A percentile compares a stretch with the other conserved stretches of the same genome.
These are phyloP conservation scores for Pachyramphus minor DNA, from an alignment of 2,113 vertebrate genomes.

Conservation along the genomic window DNA sequence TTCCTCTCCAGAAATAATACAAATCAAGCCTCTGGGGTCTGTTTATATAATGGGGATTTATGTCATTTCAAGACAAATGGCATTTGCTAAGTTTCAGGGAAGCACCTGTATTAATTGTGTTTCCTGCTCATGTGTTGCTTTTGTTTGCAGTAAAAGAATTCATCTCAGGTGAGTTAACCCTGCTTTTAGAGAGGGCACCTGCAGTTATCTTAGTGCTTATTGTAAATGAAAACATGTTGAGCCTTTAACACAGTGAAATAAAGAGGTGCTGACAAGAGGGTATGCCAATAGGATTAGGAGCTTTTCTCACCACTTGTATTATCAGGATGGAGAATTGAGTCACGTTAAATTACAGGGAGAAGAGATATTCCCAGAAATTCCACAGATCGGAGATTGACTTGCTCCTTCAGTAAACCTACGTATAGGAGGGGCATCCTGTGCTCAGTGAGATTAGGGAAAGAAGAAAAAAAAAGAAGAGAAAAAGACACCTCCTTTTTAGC, in stretches of 20 bases:
- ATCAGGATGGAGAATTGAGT: conserved; percentile 74
- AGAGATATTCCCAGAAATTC: conserved; percentile 80
- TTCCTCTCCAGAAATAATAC: conserved; percentile 57
- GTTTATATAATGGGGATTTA: conserved; percentile 65
- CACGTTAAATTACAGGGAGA: conserved; percentile 80
- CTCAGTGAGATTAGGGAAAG: not conserved
- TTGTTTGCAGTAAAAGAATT: conserved; percentile 79
- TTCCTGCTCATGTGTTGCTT: conserved; percentile 76
- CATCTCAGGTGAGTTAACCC: conserved; percentile 85
- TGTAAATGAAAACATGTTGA: conserved; percentile 83
- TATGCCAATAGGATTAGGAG: conserved; percentile 78
- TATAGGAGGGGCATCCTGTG: conserved; percentile 62
- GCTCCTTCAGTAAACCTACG: conserved; percentile 59
- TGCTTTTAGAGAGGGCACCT: conserved; percentile 81
- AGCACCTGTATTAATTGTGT: conserved; percentile 83
- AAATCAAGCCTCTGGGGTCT: conserved; percentile 64
- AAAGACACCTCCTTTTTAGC: conserved; percentile 72
- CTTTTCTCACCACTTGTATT: conserved; percentile 76
- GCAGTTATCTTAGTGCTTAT: conserved; percentile 76
- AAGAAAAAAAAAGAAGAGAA: not conserved
- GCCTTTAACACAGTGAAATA: conserved; percentile 79
- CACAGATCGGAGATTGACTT: conserved; percentile 70
- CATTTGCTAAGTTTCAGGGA: conserved; percentile 72
- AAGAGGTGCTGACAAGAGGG: conserved; percentile 81
- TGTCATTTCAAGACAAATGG: conserved; percentile 68